Percentiles rank a stretch among this genome's conserved stretches.
phyloP scores from a whole-genome alignment of 2,797 vertebrate genomes.

The Pseudotriccus pelzelni region DNA sequence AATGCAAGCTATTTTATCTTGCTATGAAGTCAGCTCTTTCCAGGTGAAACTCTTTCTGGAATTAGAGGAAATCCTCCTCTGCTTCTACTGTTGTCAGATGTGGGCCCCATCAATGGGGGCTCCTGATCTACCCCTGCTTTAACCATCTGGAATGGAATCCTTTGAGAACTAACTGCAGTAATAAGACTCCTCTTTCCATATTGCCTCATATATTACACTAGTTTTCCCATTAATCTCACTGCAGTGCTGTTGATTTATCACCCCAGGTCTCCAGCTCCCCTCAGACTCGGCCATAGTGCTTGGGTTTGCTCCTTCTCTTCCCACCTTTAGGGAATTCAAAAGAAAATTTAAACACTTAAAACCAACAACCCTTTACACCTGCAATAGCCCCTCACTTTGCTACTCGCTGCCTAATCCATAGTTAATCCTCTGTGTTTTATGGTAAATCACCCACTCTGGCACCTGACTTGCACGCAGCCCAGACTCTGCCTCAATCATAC shows the following conservation, averaged over 20 bases:
- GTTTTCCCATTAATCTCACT: neutral
- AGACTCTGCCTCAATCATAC: neutral
- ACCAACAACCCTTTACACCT: neutral
- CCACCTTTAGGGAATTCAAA: neutral
- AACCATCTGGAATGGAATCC: constrained; percentile 2
- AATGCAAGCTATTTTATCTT: neutral
- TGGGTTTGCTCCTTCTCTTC: neutral
- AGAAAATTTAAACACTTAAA: neutral
- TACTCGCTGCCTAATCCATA: neutral
- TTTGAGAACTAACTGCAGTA: neutral
- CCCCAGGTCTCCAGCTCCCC: neutral
- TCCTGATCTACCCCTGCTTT: neutral
- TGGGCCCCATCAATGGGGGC: neutral
- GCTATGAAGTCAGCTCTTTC: neutral
- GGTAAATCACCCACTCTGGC: neutral
- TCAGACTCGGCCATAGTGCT: neutral
- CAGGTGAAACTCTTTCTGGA: neutral
- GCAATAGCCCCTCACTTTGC: neutral
- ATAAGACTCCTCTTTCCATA: neutral
- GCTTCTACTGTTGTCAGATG: neutral
- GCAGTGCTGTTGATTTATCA: neutral
- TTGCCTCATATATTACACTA: neutral
- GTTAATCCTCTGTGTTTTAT: neutral
- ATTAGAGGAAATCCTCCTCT: neutral
- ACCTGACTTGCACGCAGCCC: neutral